Evolutionary conservation across 2,888 invertebrate species (phyloP), one percentile per base, ranked within the genome.

Genomic region (Epirrhoe alternata): DNA sequence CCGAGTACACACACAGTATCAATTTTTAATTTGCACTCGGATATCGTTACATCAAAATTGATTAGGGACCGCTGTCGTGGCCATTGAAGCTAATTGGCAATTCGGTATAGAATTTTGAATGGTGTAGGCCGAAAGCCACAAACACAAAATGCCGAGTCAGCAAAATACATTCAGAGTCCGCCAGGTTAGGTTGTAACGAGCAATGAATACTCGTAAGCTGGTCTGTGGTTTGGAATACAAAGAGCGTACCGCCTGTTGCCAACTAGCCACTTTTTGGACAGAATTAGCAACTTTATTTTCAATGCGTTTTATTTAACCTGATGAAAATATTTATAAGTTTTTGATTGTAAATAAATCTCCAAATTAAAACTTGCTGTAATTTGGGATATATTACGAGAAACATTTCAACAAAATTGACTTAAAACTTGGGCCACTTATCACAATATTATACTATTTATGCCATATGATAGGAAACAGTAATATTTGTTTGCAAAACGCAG

Each of bases 1-100:
- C 24, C 38, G 24, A 6, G 12, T 59, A 49, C 31, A 62, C 38
- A 16, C 30, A 38, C 47, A 16, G 3, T 38, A 53, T 58, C 8
- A 47, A 53, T 58, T 50, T 58, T 51, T 52, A 38, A 64, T 56
- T 47, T 8, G 35, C 49, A 47, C 16, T 31, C 52, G 30, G 35
- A 33, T 51, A 66, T 51, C 54, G 54, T 24, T 50, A 64, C 54
- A 64, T 54, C 80, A 77, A 85, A 85, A 85, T 86, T 85, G 68
- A 77, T 83, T 82, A 85, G 80, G 79, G 77, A 77, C 66, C 80
- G 80, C 72, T 70, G 83, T 88, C 86, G 83, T 89, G 90, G 90
- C 87, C 89, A 91, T 91, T 86, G 88, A 83, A 84, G 84, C 87
- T 90, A 86, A 90, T 90, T 89, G 89, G 86, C 88, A 80, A 82